phyloP scores from a whole-genome alignment of 2,113 vertebrate species.

The Sclerurus mexicanus region DNA sequence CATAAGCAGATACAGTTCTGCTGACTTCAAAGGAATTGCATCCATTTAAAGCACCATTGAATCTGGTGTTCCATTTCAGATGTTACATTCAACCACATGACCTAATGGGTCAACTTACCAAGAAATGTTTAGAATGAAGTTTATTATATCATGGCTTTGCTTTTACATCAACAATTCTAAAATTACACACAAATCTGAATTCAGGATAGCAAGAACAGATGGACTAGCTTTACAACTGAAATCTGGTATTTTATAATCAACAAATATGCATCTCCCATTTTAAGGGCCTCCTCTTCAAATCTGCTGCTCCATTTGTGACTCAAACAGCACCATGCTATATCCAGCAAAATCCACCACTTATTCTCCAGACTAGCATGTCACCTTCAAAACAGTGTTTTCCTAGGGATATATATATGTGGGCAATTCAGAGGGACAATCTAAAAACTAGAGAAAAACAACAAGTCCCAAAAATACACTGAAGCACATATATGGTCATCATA shows the following conservation, averaged over 20 bases:
- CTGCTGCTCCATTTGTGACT: not conserved
- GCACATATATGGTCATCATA: accelerated
- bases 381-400: not conserved
- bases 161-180: not conserved
- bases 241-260: not conserved
- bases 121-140: not conserved
- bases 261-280: not conserved
- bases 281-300: not conserved
- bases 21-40: conserved; percentile 29
- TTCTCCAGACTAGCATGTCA: not conserved
- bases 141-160: not conserved
- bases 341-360: not conserved
- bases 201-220: not conserved
- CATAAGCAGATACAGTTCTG: not conserved
- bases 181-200: not conserved
- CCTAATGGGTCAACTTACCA: not conserved
- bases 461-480: not conserved
- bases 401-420: not conserved
- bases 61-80: conserved; percentile 24
- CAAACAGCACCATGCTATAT: not conserved
- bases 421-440: not conserved
- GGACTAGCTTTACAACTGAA: not conserved
- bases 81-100: not conserved
- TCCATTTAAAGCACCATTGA: not conserved
- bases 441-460: not conserved